Percentiles rank a stretch among this genome's conserved stretches.
Conservation (phyloP, 2,113 vertebrate species). For the Pavo muticus region DNA sequence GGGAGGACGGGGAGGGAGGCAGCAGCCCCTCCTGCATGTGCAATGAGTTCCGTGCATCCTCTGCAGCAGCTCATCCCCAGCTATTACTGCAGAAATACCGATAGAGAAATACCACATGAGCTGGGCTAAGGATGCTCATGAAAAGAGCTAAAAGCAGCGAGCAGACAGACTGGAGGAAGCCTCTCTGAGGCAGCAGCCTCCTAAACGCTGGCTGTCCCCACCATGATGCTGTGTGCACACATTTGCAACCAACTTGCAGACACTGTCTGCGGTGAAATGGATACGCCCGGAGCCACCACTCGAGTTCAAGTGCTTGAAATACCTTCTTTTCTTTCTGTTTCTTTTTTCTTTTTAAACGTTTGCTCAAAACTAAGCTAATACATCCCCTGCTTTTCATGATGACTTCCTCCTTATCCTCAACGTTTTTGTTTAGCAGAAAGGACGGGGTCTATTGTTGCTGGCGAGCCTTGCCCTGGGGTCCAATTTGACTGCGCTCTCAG, state of each 20-base stretch:
- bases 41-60: not conserved
- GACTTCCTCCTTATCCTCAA: conserved; percentile 35
- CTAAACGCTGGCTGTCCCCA: conserved; percentile 75
- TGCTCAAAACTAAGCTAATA: not conserved
- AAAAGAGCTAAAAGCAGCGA: not conserved
- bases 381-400: conserved; percentile 10
- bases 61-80: not conserved
- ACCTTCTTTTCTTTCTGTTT: not conserved
- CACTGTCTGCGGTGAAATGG: conserved; percentile 28
- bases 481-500: conserved; percentile 45
- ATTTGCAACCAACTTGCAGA: not conserved
- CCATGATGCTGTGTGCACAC: not conserved
- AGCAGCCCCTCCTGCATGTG: not conserved
- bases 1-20: not conserved
- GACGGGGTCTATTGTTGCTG: conserved; percentile 43
- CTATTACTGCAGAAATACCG: not conserved
- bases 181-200: conserved; percentile 23
- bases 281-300: not conserved
- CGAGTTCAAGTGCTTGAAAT: conserved; percentile 65
- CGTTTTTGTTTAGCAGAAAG: conserved; percentile 46
- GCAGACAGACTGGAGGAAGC: conserved; percentile 6
- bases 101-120: not conserved
- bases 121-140: not conserved
- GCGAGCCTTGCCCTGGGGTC: conserved; percentile 63
- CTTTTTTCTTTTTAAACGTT: not conserved